Evolutionary conservation across 2,113 vertebrate genomes (phyloP), one percentile per base, ranked within the genome.

Genomic region (Chitala chitala): DNA sequence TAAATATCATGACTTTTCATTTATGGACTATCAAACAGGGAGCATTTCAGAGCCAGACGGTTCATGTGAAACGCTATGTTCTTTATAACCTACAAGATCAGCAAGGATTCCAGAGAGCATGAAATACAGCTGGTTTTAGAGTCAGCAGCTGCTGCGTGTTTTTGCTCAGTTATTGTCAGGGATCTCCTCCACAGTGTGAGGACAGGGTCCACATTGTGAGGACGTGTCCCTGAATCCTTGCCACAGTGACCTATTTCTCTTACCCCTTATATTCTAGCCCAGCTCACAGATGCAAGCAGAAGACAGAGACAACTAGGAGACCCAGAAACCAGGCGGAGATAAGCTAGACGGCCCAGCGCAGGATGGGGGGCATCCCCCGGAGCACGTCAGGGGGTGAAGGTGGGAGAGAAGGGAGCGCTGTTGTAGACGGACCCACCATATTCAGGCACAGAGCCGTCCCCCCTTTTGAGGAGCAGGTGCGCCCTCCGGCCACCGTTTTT

Each of bases 391-490:
- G 96, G 95, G 84, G 96, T 98, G 96, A 99, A 94, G 94, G 94
- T 94, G 90, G 95, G 92, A 86, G 96, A 96, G 92, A 98, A 98
- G 91, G 95, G 93, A 93, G 96, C 92, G 93, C 95, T 99, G 95
- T 99, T 96, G 93, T 96, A 98, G 95, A 98, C 95, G 94, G 96
- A 99, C 97, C 97, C 97, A 99, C 97, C 97, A 98, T 99, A 99
- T 98, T 99, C 97, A 61, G 97, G 97, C 89, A 99, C 97, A 0
- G 96, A 99, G 90, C 97, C 97, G 81, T 99, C 95, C 78, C 97
- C 97, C 78, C 95, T 90, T 91, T 96, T 98, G 86, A 99, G 96
- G 92, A 97, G 93, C 81, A 99, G 92, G 84, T 91, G 94, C 79
- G 90, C 96, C 81, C 93, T 94, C 69, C 95, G 94, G 78, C 97